Evolutionary conservation across 2,113 vertebrate genomes (phyloP).

Genomic region (Pyxicephalus adspersus): DNA sequence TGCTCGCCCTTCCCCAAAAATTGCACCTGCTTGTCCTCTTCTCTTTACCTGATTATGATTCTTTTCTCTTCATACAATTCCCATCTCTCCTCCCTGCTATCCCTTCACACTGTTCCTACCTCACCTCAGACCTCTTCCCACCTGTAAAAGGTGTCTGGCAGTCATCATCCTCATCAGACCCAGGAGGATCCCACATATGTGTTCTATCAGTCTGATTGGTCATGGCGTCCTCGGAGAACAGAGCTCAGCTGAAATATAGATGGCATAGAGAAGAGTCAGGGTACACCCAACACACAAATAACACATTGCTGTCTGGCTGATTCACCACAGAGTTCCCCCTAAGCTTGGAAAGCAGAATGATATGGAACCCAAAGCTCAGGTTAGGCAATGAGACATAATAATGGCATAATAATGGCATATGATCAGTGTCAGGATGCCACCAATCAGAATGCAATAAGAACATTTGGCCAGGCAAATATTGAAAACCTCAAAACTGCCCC

Average conservation of each 20-base stretch:
- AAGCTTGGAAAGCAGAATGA: too few relatives aligned
- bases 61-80: not conserved
- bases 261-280: not conserved
- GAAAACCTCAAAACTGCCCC: too few relatives aligned
- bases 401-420: too few relatives aligned
- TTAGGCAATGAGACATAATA: too few relatives aligned
- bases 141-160: conserved; percentile 18
- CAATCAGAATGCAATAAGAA: too few relatives aligned
- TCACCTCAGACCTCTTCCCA: not conserved
- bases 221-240: not conserved
- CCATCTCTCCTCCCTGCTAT: not conserved
- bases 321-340: too few relatives aligned
- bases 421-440: too few relatives aligned
- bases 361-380: too few relatives aligned
- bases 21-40: not conserved
- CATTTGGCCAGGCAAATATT: too few relatives aligned
- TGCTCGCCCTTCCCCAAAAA: not conserved
- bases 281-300: not conserved
- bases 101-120: not conserved
- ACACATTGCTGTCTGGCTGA: too few relatives aligned
- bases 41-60: not conserved
- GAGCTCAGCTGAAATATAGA: not conserved
- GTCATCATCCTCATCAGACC: conserved; percentile 8
- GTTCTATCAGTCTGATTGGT: not conserved
- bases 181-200: conserved; percentile 18